phyloP scores from a whole-genome alignment of 1,140 invertebrate species.

The Polyergus mexicanus region DNA sequence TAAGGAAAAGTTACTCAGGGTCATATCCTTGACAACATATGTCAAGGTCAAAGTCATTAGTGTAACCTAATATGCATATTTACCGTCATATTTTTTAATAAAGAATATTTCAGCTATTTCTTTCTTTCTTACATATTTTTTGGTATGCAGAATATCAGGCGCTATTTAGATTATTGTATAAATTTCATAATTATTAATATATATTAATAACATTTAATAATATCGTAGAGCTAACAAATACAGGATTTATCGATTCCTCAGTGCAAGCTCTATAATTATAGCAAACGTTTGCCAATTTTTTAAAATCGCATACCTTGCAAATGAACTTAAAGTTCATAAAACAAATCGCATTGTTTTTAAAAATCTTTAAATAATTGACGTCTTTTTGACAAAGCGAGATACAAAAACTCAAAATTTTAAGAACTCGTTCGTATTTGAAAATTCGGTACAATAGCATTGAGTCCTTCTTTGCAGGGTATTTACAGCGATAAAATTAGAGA shows the following conservation, averaged over 20 bases:
- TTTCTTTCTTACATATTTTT: too few species aligned
- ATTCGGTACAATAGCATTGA: background rate
- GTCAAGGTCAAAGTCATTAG: too few species aligned
- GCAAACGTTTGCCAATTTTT: slow-evolving; percentile 16
- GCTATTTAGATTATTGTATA: slow-evolving; percentile 24
- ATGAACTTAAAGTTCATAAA: slow-evolving; percentile 9
- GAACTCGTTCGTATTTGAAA: background rate
- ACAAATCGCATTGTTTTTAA: background rate
- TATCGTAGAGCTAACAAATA: slow-evolving; percentile 13
- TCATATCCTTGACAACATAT: too few species aligned
- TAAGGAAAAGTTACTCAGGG: too few species aligned
- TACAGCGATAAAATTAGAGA: slow-evolving; percentile 24
- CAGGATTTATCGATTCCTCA: slow-evolving; percentile 5
- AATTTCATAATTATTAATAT: slow-evolving; percentile 45
- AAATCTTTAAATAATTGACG: background rate
- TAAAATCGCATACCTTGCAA: slow-evolving; percentile 12
- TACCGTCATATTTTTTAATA: too few species aligned
- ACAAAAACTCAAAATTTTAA: background rate
- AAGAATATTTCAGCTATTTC: too few species aligned
- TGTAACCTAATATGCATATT: too few species aligned
- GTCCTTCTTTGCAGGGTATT: slow-evolving; percentile 26
- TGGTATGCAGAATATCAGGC: too few species aligned
- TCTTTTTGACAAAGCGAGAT: background rate
- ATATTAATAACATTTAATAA: background rate
- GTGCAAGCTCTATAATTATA: slow-evolving; percentile 29